phyloP scores from a whole-genome alignment of 2,797 vertebrate species.

The Cirrhinus molitorella region DNA sequence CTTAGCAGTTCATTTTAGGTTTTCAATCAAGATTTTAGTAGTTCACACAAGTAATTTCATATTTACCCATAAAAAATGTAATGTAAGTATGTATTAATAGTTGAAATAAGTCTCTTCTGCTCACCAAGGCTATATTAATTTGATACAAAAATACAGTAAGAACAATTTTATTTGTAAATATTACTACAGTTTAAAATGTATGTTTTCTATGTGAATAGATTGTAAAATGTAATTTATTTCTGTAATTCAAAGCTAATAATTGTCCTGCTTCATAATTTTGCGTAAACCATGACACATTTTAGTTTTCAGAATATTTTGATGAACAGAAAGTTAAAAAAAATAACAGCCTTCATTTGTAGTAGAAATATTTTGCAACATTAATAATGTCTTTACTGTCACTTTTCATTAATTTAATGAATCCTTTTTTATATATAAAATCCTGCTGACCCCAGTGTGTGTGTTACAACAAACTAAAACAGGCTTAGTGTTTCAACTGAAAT shows the following conservation, averaged over 20 bases:
- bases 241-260: neutral
- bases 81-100: too few relatives aligned
- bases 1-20: too few relatives aligned
- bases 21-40: too few relatives aligned
- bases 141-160: too few relatives aligned
- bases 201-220: neutral
- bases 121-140: too few relatives aligned
- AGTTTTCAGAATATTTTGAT: neutral
- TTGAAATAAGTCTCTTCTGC: too few relatives aligned
- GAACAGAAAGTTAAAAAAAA: neutral
- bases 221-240: neutral
- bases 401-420: neutral
- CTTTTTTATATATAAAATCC: neutral
- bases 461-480: neutral
- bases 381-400: neutral
- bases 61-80: too few relatives aligned
- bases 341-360: neutral
- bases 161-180: neutral
- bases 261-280: too few relatives aligned
- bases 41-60: too few relatives aligned
- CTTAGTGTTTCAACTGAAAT: neutral
- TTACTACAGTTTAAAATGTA: neutral
- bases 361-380: neutral
- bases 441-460: neutral
- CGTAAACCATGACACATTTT: neutral